Evolutionary conservation across 1,140 invertebrate genomes (phyloP).

Genomic region (Sitophilus oryzae): DNA sequence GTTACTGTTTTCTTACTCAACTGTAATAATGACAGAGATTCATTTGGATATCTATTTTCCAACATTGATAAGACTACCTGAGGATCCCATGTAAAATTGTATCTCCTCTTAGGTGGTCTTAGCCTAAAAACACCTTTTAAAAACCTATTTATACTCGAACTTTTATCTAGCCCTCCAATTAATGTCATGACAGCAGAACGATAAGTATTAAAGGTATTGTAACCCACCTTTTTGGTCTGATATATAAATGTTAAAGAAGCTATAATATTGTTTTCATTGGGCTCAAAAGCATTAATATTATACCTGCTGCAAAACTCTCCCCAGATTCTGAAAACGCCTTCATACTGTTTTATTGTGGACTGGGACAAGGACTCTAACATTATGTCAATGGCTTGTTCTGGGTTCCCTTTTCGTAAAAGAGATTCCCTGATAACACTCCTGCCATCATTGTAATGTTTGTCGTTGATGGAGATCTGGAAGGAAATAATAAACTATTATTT

Average conservation of each 20-base stretch:
- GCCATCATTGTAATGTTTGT: too few species aligned
- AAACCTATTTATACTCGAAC: neutral
- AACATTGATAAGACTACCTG: neutral
- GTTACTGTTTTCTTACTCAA: neutral
- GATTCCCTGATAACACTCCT: neutral
- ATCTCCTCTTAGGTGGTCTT: neutral
- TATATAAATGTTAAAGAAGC: too few species aligned
- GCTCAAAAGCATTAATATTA: constrained; percentile 1
- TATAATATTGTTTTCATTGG: too few species aligned
- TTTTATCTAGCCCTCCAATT: neutral
- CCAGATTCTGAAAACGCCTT: neutral
- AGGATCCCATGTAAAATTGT: neutral
- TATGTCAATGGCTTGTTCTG: neutral
- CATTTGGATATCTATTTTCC: neutral
- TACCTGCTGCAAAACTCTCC: neutral
- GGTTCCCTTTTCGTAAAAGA: neutral
- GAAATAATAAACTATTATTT: neutral
- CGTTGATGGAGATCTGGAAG: too few species aligned
- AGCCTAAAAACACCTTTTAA: too few species aligned
- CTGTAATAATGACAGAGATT: neutral
- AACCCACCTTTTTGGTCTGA: neutral
- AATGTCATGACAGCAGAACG: neutral
- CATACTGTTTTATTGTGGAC: neutral
- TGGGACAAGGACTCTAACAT: neutral
- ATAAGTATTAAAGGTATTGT: neutral